These are phyloP conservation scores for Coenonympha glycerion DNA, from an alignment of 2,888 invertebrate species.

Conservation along the genomic window DNA sequence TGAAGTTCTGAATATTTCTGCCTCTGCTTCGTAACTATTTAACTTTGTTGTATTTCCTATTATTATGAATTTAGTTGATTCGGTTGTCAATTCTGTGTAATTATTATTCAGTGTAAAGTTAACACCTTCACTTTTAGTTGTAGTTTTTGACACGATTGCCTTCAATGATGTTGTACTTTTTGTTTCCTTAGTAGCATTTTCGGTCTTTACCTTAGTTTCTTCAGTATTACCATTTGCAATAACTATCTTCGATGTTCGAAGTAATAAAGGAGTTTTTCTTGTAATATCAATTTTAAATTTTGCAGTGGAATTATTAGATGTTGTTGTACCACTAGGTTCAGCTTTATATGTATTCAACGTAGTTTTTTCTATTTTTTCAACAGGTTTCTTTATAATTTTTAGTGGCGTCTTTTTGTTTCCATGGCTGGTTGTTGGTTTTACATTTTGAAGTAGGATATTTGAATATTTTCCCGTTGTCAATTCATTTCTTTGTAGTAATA, in stretches of 20 bases:
- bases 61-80: neutral
- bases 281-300: neutral
- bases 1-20: neutral
- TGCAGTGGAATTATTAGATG: neutral
- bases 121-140: neutral
- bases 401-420: neutral
- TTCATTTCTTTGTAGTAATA: slow-evolving; percentile 31
- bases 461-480: slow-evolving; percentile 9
- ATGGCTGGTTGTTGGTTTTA: neutral
- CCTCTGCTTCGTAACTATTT: neutral
- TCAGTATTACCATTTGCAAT: neutral
- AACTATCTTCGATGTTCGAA: neutral
- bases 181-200: neutral
- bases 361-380: neutral
- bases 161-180: neutral
- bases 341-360: neutral
- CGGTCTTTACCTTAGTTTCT: neutral
- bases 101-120: neutral
- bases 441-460: neutral
- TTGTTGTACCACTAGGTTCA: too few relatives aligned
- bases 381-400: neutral
- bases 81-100: neutral
- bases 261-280: neutral
- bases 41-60: neutral
- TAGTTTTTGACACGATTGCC: neutral